A percentile compares a stretch with the other conserved stretches of the same genome.
Conservation (phyloP, 2,888 invertebrate genomes). For the Archips xylosteana region DNA sequence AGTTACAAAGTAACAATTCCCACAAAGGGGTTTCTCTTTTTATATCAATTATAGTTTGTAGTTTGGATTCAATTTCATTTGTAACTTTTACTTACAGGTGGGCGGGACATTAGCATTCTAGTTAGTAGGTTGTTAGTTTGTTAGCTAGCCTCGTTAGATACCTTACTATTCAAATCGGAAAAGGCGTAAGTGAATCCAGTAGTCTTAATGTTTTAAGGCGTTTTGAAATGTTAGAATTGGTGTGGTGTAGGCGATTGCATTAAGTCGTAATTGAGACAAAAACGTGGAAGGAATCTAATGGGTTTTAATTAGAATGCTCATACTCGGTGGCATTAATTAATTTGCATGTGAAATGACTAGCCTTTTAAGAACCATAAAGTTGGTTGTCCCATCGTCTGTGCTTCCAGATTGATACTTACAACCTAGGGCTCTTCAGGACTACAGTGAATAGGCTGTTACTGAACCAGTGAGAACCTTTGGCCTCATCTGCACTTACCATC, state of each 20-base stretch:
- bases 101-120: constrained; percentile 40
- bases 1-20: constrained; percentile 3
- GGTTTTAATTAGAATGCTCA: constrained; percentile 20
- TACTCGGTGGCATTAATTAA: background rate
- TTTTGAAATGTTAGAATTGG: background rate
- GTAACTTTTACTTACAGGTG: constrained; percentile 28
- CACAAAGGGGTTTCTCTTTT: constrained; percentile 26
- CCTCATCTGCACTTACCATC: too few species aligned
- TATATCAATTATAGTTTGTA: constrained; percentile 33
- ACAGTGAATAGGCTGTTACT: too few species aligned
- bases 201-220: background rate
- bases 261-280: constrained; percentile 33
- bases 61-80: constrained; percentile 6
- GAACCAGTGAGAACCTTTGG: too few species aligned
- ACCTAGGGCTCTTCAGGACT: background rate
- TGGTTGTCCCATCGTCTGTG: too few species aligned
- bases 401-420: background rate
- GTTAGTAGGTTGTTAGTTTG: constrained; percentile 32
- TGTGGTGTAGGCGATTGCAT: constrained; percentile 7
- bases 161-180: constrained; percentile 12
- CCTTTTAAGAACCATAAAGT: background rate
- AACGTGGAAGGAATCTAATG: constrained; percentile 31
- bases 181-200: constrained; percentile 7
- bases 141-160: constrained; percentile 40
- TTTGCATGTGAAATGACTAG: background rate